phyloP scores from a whole-genome alignment of 2,797 vertebrate species.

The Staurois parvus region DNA sequence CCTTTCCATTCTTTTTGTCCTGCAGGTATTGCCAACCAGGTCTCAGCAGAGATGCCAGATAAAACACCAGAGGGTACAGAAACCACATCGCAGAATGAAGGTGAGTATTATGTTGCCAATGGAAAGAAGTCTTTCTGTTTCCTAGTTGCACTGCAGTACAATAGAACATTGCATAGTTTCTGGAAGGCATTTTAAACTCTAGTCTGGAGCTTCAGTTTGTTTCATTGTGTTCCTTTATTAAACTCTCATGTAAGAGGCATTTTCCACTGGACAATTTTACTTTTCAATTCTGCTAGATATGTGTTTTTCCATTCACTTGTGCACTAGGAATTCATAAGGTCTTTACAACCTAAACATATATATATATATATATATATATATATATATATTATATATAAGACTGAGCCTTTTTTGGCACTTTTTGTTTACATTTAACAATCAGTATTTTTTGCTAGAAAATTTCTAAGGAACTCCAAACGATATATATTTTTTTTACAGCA shows the following conservation, averaged over 20 bases:
- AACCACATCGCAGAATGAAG: constrained; percentile 62
- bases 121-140: constrained; percentile 58
- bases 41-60: constrained; percentile 68
- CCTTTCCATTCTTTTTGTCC: constrained; percentile 66
- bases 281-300: not conserved
- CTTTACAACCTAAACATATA: not conserved
- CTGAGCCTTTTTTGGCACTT: too few species aligned
- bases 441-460: too few species aligned
- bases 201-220: constrained; percentile 32
- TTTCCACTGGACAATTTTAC: not conserved
- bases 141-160: constrained; percentile 44
- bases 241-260: constrained; percentile 1
- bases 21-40: constrained; percentile 63
- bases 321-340: not conserved
- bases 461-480: too few species aligned
- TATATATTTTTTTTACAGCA: too few species aligned
- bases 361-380: too few species aligned
- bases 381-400: too few species aligned
- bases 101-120: constrained; percentile 59
- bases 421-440: too few species aligned
- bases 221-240: constrained; percentile 49
- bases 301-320: not conserved
- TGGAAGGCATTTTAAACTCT: constrained; percentile 36
- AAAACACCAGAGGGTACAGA: constrained; percentile 68
- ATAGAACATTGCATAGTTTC: constrained; percentile 51